Evolutionary conservation across 2,113 vertebrate species (phyloP), one percentile per base, ranked within the genome.

Genomic region (Phoenicopterus ruber): DNA sequence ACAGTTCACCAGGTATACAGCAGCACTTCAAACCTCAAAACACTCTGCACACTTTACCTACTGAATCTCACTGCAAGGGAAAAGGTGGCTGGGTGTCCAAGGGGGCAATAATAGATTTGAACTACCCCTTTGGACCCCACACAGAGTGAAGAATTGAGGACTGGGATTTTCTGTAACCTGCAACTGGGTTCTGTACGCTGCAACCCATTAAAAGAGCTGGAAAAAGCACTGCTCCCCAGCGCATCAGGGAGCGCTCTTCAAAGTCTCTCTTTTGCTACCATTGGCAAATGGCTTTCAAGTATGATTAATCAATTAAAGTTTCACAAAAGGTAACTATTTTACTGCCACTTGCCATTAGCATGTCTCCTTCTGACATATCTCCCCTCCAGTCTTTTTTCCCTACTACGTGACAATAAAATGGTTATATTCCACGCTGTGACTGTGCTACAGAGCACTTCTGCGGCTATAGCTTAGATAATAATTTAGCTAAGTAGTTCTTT

Each of bases 401-500:
- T 70, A 32, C 74, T 38, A 29, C 1, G 10, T 70, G 65, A 65
- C 65, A 62, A 61, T 19, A 50, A 79, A 93, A 61, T 7, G 10
- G 13, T 62, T 94, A 55, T 65, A 7, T 44, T 91, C 61, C 52
- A 47, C 3, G 17, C 36, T 0, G 1, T 19, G 63, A 32, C 77
- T 81, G 66, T 40, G 42, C 67, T 77, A 32, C 63, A 66, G 54
- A 86, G 58, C 67, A 55, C 63, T 58, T 76, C 94, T 70, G 66
- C 1, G 9, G 58, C 62, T 76, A 18, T 9, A 70, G 74, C 52
- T 58, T 32, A 93, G 77, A 59, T 36, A 40, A 89, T 49, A 85
- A 65, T 46, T 83, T 89, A 83, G 32, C 63, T 86, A 89, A 86
- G 81, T 59, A 91, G 69, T 19, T 91, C 38, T 91, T 93, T 81